Percentiles rank a stretch among this genome's conserved stretches.
These are phyloP conservation scores for Gnatocerus cornutus DNA, from an alignment of 2,888 invertebrate species.

Conservation along the genomic window DNA sequence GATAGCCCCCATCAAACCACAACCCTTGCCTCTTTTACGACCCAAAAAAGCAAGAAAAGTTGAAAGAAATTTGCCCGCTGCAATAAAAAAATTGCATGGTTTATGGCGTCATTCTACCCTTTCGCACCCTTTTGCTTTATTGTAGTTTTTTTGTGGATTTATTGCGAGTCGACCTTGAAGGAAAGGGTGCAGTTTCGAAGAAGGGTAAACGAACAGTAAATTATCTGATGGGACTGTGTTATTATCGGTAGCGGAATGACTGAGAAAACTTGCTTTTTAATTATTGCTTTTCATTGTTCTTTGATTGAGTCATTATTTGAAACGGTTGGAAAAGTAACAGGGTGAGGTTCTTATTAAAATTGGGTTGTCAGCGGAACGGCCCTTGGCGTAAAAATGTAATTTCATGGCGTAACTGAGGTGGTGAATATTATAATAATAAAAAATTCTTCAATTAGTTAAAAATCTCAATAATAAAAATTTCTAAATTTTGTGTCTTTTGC, in stretches of 20 bases:
- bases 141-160: conserved; percentile 31
- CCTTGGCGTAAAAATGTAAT: conserved; percentile 1
- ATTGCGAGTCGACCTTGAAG: conserved; percentile 35
- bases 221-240: conserved; percentile 11
- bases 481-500: no score
- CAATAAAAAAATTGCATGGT: conserved; percentile 46
- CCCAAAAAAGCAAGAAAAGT: conserved; percentile 25
- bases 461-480: no score
- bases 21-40: conserved; percentile 47
- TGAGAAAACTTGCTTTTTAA: conserved; percentile 10
- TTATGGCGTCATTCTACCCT: conserved; percentile 40
- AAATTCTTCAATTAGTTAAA: no score
- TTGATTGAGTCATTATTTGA: conserved; percentile 24
- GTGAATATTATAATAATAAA: no score
- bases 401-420: not conserved
- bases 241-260: conserved; percentile 27
- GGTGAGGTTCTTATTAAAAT: conserved; percentile 24
- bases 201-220: conserved; percentile 25
- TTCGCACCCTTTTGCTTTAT: conserved; percentile 35
- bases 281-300: conserved; percentile 25
- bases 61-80: conserved; percentile 36
- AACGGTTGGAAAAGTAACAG: conserved; percentile 17
- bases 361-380: conserved; percentile 15
- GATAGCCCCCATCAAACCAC: conserved; percentile 46
- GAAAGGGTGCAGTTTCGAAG: conserved; percentile 24